Percentiles rank a stretch among this genome's conserved stretches.
These are phyloP conservation scores for Dicyrtoma fusca DNA, from an alignment of 2,888 invertebrate genomes.

Conservation along the genomic window DNA sequence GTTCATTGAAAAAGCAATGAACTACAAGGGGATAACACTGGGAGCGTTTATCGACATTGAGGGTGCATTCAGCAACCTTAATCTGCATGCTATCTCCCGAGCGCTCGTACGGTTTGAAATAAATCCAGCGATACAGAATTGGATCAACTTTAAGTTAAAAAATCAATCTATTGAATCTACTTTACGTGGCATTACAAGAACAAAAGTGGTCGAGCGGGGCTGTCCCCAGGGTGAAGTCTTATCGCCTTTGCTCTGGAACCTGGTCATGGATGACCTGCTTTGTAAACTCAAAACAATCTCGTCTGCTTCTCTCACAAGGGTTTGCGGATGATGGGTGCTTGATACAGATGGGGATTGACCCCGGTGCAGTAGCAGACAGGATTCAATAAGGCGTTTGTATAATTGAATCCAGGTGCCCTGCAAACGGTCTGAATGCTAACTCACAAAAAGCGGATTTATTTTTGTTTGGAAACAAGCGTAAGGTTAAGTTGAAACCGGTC, in stretches of 20 bases:
- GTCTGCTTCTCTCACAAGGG: constrained; percentile 35
- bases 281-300: constrained; percentile 39
- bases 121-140: constrained; percentile 3
- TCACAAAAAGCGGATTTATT: no score
- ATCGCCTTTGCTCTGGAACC: constrained; percentile 58
- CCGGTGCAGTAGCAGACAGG: not conserved
- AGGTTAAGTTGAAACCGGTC: no score
- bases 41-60: constrained; percentile 54
- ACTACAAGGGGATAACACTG: constrained; percentile 38
- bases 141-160: constrained; percentile 39
- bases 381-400: not conserved
- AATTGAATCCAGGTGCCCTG: no score
- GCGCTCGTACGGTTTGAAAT: constrained; percentile 1
- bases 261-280: no score
- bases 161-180: not conserved
- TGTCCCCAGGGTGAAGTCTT: constrained; percentile 58
- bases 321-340: no score
- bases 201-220: constrained; percentile 46
- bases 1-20: constrained; percentile 14
- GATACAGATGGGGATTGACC: constrained; percentile 7
- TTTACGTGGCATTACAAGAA: not conserved
- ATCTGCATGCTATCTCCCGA: constrained; percentile 19
- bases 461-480: no score
- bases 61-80: constrained; percentile 55
- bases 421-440: no score